phyloP scores from a whole-genome alignment of 2,888 invertebrate species.

The Noctua pronuba region DNA sequence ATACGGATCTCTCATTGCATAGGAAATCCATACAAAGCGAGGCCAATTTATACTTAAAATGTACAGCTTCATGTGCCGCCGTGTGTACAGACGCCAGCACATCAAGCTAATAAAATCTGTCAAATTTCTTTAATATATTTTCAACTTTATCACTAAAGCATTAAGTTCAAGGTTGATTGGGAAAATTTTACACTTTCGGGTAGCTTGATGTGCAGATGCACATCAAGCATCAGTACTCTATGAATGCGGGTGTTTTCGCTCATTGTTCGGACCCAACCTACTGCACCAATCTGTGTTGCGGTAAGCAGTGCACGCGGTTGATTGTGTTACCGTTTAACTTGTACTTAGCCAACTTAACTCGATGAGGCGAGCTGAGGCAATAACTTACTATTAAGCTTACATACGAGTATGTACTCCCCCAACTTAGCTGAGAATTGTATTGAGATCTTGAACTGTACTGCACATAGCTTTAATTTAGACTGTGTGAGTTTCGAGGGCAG shows the following conservation, averaged over 20 bases:
- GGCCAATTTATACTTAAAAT: no score
- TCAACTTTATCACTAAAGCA: no score
- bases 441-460: constrained; percentile 20
- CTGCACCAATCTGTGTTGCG: not conserved
- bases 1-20: no score
- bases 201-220: no score
- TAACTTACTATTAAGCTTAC: constrained; percentile 60
- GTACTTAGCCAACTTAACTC: constrained; percentile 61
- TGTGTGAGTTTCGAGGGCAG: constrained; percentile 4
- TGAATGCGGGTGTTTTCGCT: not conserved
- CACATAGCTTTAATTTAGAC: not conserved
- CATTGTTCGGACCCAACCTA: not conserved
- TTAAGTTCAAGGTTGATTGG: no score
- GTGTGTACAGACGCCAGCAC: no score
- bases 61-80: no score
- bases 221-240: not conserved
- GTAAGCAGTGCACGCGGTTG: constrained; percentile 54
- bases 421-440: constrained; percentile 35
- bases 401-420: constrained; percentile 19
- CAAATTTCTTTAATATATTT: no score
- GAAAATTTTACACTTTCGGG: no score
- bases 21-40: no score
- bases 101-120: no score
- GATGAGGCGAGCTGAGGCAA: constrained; percentile 49
- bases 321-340: constrained; percentile 66